These are phyloP conservation scores for Chouioia cunea DNA, from an alignment of 2,888 invertebrate species.

Conservation along the genomic window DNA sequence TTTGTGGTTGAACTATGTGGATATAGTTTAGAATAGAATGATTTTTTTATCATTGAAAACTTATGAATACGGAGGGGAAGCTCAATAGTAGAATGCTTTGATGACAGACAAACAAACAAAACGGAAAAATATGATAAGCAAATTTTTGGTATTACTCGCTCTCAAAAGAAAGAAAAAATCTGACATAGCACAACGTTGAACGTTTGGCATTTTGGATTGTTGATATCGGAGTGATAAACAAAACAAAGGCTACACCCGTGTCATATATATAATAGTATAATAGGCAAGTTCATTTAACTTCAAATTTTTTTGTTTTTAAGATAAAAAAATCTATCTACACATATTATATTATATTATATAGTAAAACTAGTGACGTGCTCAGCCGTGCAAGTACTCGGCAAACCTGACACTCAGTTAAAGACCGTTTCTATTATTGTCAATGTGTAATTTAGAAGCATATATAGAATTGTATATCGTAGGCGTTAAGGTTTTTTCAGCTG, in stretches of 20 bases:
- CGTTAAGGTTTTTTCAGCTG: conserved; percentile 63
- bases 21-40: conserved; percentile 64
- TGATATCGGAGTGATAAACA: neutral
- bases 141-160: conserved; percentile 55
- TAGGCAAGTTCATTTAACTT: conserved; percentile 38
- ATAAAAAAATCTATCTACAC: conserved; percentile 48
- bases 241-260: conserved; percentile 27
- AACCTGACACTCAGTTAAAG: conserved; percentile 35
- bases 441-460: conserved; percentile 54
- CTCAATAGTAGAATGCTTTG: conserved; percentile 3
- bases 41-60: conserved; percentile 43
- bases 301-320: conserved; percentile 29
- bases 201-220: conserved; percentile 27
- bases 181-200: conserved; percentile 45
- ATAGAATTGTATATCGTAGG: conserved; percentile 50
- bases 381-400: conserved; percentile 39
- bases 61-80: conserved; percentile 24
- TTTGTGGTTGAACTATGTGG: conserved; percentile 67
- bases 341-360: conserved; percentile 45
- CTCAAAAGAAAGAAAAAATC: conserved; percentile 38
- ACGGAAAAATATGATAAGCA: conserved; percentile 20
- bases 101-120: conserved; percentile 14
- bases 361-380: conserved; percentile 32
- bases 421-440: conserved; percentile 52
- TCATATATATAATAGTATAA: conserved; percentile 31